These are phyloP conservation scores for Acanthoscelides obtectus DNA, from an alignment of 2,888 invertebrate genomes.

Conservation along the genomic window DNA sequence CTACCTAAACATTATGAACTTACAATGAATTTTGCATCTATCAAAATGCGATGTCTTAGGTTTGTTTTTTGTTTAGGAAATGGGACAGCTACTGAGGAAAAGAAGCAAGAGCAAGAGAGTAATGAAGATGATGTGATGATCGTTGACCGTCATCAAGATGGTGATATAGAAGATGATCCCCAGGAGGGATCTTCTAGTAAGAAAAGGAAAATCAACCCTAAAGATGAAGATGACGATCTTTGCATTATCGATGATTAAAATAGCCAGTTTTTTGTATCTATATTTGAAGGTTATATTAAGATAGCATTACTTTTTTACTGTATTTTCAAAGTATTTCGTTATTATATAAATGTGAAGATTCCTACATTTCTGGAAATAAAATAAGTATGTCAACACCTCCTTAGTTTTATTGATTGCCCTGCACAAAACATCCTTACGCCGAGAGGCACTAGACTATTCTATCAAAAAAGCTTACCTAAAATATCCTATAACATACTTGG, in stretches of 20 bases:
- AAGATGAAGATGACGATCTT: constrained; percentile 20
- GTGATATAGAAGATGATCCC: constrained; percentile 32
- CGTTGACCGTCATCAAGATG: constrained; percentile 23
- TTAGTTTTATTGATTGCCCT: background rate
- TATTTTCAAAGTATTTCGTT: background rate
- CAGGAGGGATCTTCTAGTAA: constrained; percentile 44
- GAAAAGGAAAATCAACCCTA: constrained; percentile 36
- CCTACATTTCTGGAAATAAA: background rate
- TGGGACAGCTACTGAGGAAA: constrained; percentile 15
- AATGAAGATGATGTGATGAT: constrained; percentile 39
- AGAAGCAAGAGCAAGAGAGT: constrained; percentile 27
- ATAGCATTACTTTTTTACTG: background rate
- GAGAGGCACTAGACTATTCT: no score
- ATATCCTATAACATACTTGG: no score
- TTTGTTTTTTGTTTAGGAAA: constrained; percentile 12
- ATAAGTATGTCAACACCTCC: background rate
- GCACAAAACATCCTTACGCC: no score
- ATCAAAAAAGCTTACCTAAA: no score
- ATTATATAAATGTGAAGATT: background rate
- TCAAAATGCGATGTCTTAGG: no score
- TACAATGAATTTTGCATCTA: no score
- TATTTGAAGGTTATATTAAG: background rate
- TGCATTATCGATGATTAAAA: constrained; percentile 17
- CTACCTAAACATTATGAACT: no score
- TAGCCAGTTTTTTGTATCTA: constrained; percentile 5